phyloP scores from a whole-genome alignment of 2,797 vertebrate species.

The Rousettus madagascariensis region DNA sequence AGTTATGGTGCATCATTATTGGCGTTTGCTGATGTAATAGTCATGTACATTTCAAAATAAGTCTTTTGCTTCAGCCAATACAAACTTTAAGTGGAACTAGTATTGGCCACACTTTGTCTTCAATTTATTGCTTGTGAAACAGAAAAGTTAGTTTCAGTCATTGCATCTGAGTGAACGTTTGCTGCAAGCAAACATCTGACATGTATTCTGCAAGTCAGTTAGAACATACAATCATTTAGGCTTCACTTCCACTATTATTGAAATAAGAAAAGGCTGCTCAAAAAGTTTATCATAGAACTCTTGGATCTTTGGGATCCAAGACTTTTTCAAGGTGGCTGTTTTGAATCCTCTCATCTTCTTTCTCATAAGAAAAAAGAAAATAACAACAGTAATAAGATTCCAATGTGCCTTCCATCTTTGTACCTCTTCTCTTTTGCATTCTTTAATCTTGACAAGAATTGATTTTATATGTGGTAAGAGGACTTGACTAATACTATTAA shows the following conservation, averaged over 20 bases:
- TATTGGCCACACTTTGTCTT: not conserved
- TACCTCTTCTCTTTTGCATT: constrained; percentile 9
- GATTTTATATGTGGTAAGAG: constrained; percentile 44
- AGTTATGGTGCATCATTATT: not conserved
- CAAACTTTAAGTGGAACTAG: not conserved
- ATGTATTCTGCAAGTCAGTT: not conserved
- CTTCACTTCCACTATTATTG: not conserved
- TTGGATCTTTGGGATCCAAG: not conserved
- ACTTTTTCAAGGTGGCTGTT: constrained; percentile 30
- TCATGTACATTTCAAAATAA: constrained; percentile 1
- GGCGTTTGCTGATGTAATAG: not conserved
- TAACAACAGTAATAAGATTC: not conserved
- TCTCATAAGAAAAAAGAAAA: not conserved
- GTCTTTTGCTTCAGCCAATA: not conserved
- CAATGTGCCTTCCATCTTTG: constrained; percentile 30
- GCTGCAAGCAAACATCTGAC: not conserved
- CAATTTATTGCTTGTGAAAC: constrained; percentile 17
- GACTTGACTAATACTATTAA: constrained; percentile 55
- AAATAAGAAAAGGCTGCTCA: constrained; percentile 23
- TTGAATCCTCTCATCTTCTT: constrained; percentile 16
- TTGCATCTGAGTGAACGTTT: not conserved
- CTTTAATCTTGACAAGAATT: constrained; percentile 59
- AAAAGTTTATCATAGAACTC: constrained; percentile 42
- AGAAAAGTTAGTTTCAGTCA: constrained; percentile 9
- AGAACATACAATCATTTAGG: constrained; percentile 9